Evolutionary conservation across 2,888 invertebrate species (phyloP).

Genomic region (Stenurella melanura): DNA sequence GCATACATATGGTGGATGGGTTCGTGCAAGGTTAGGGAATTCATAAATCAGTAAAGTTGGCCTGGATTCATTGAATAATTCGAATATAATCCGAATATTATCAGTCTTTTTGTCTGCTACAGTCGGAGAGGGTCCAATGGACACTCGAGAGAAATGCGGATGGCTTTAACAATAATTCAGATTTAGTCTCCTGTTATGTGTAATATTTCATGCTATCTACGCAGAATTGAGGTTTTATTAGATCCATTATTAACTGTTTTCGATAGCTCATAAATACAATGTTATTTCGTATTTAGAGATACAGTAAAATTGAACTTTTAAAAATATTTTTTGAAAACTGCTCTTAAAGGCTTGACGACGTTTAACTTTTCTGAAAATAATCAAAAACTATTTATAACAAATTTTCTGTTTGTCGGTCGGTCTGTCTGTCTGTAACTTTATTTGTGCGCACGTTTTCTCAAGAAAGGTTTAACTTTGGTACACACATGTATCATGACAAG

Average conservation of each 20-base stretch:
- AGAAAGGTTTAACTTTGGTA: too few species aligned
- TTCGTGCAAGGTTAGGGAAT: conserved; percentile 27
- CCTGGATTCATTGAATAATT: conserved; percentile 33
- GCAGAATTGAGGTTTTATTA: neutral
- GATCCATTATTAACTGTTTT: neutral
- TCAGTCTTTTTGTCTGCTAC: conserved; percentile 13
- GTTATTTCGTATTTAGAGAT: too few species aligned
- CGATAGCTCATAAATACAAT: too few species aligned
- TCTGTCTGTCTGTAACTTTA: too few species aligned
- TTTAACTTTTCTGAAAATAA: too few species aligned
- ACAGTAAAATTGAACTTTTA: too few species aligned
- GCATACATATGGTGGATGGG: conserved; percentile 35
- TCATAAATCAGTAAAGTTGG: conserved; percentile 35
- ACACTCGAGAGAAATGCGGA: neutral
- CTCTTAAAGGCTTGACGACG: too few species aligned
- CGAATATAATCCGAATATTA: conserved; percentile 28
- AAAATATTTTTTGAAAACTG: too few species aligned
- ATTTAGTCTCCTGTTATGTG: neutral
- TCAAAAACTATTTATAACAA: too few species aligned
- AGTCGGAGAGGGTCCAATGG: neutral
- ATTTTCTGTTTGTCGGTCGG: too few species aligned
- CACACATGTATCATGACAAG: too few species aligned
- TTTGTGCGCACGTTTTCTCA: too few species aligned
- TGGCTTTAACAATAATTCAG: neutral
- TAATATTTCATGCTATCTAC: conserved; percentile 1